phyloP scores from a whole-genome alignment of 2,797 vertebrate species.

The Thunnus albacares region DNA sequence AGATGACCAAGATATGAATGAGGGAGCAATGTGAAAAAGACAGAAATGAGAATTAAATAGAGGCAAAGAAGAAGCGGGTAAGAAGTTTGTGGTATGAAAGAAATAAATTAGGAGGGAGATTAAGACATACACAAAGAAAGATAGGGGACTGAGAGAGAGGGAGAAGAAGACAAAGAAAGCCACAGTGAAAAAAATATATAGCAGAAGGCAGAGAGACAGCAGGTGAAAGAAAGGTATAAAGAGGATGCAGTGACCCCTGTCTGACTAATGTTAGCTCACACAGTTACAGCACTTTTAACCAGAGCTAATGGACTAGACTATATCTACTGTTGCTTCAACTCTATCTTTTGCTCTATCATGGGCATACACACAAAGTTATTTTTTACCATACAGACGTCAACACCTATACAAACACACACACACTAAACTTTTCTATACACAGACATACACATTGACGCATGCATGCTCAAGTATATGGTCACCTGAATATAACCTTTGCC shows the following conservation, averaged over 20 bases:
- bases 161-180: slow-evolving; percentile 15
- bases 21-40: neutral
- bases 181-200: slow-evolving; percentile 29
- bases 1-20: slow-evolving; percentile 16
- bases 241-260: slow-evolving; percentile 67
- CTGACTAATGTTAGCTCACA: slow-evolving; percentile 60
- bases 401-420: slow-evolving; percentile 4
- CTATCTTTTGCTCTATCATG: slow-evolving; percentile 15
- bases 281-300: slow-evolving; percentile 60
- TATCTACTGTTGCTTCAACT: slow-evolving; percentile 18
- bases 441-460: neutral
- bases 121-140: slow-evolving; percentile 25
- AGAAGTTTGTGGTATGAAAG: slow-evolving; percentile 1
- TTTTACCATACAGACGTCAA: slow-evolving; percentile 2
- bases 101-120: slow-evolving; percentile 21
- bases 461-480: neutral
- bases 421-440: neutral
- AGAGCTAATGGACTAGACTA: slow-evolving; percentile 66
- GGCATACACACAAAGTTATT: slow-evolving; percentile 11
- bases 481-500: neutral
- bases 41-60: slow-evolving; percentile 4
- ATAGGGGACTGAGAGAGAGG: slow-evolving; percentile 9
- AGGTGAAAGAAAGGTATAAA: slow-evolving; percentile 54
- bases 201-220: slow-evolving; percentile 6
- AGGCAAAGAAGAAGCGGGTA: slow-evolving; percentile 9